phyloP scores from a whole-genome alignment of 2,113 vertebrate genomes.

The Neolamprologus modestus region DNA sequence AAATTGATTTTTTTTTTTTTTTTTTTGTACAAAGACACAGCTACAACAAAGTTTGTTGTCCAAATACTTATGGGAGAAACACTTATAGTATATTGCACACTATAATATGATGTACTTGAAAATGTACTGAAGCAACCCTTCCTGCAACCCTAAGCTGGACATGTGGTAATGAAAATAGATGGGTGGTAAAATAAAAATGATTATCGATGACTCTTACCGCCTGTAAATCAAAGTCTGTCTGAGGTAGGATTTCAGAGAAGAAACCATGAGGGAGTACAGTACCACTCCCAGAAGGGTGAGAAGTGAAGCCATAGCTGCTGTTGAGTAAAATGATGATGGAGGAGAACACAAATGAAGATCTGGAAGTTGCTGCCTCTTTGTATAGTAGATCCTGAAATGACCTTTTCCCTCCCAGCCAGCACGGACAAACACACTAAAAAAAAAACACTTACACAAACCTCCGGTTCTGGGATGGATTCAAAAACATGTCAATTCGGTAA shows the following conservation, averaged over 20 bases:
- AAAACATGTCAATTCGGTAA: conserved; percentile 22
- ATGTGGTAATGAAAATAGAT: neutral
- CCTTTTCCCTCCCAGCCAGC: neutral
- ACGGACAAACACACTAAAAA: neutral
- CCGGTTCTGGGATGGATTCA: conserved; percentile 26
- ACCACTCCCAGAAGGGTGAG: conserved; percentile 39
- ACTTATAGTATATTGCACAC: neutral
- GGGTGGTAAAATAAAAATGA: neutral
- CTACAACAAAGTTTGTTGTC: neutral
- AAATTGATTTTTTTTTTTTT: neutral
- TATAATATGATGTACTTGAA: neutral
- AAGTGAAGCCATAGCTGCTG: conserved; percentile 24
- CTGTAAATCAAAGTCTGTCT: conserved; percentile 68
- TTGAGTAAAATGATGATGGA: neutral
- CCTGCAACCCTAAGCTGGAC: neutral
- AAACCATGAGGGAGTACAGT: conserved; percentile 6
- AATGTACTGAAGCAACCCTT: neutral
- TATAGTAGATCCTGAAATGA: conserved; percentile 18
- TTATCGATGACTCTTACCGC: conserved; percentile 62
- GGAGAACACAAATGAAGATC: neutral
- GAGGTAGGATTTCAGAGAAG: conserved; percentile 31
- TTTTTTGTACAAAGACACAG: neutral
- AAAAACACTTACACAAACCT: neutral
- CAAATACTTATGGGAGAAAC: neutral
- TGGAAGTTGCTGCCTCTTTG: conserved; percentile 22